Base-by-base conservation (phyloP, 2,113 vertebrate genomes). In the Taxidea taxus region DNA sequence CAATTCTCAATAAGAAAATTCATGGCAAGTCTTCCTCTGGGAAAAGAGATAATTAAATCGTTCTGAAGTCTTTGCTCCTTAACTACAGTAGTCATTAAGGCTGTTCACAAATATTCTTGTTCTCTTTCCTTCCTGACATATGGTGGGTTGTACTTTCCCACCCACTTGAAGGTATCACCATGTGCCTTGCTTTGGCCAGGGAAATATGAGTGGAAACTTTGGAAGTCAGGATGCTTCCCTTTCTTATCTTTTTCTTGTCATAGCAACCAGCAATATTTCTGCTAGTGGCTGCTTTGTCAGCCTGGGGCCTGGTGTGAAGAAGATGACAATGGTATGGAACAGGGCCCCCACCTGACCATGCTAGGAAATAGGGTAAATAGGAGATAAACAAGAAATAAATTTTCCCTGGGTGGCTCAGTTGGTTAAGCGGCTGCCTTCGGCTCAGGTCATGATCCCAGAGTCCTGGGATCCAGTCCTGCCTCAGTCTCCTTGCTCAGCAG, bases 21-120 rank as follows among this genome's bases (percentile, higher is more conserved):
- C 51, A 27, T 42, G 39, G 87, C 83, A 92, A 94, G 49, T 56
- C 90, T 97, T 95, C 93, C 74, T 78, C 85, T 78, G 94, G 90
- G 84, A 96, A 90, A 91, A 92, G 42, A 95, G 80, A 90, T 87
- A 84, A 97, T 96, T 91, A 92, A 96, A 87, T 93, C 42, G 75
- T 94, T 91, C 90, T 62, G 54, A 95, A 94, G 54, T 90, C 90
- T 96, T 90, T 92, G 62, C 92, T 96, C 34, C 91, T 72, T 94
- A 58, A 58, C 85, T 54, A 13, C 8, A 14, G 58, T 44, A 78
- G 74, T 70, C 82, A 92, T 86, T 94, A 77, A 75, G 51, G 47
- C 44, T 75, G 18, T 80, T 89, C 91, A 96, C 66, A 91, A 34
- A 91, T 39, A 95, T 47, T 72, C 93, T 44, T 64, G 23, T 88